Conservation (phyloP, 2,797 vertebrate species). For the Carcharodon carcharias region DNA sequence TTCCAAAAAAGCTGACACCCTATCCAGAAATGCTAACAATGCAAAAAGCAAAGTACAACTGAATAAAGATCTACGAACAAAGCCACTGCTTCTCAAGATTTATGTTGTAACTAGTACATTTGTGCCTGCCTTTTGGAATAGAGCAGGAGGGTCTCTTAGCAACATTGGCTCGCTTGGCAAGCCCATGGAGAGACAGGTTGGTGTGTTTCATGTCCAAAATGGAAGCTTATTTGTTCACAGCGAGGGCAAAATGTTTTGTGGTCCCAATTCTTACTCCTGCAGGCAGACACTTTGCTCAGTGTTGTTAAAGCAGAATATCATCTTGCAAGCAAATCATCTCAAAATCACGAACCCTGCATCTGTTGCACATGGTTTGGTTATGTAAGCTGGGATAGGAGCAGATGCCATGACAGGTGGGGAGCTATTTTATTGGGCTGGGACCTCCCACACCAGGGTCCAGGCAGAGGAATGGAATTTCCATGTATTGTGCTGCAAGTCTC, state of each 20-base stretch:
- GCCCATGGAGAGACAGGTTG: background rate
- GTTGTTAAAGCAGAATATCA: background rate
- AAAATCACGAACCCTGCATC: background rate
- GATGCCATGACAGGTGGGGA: background rate
- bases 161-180: background rate
- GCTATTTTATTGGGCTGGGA: background rate
- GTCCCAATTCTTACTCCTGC: background rate
- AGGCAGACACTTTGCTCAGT: background rate
- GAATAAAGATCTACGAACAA: background rate
- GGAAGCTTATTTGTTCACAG: background rate
- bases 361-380: background rate
- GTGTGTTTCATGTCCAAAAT: background rate
- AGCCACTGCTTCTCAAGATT: background rate
- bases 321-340: background rate
- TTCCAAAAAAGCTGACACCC: background rate
- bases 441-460: background rate
- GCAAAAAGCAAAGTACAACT: background rate
- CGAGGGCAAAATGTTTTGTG: background rate
- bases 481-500: background rate
- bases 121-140: background rate
- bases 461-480: background rate
- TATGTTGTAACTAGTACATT: background rate
- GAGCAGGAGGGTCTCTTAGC: background rate
- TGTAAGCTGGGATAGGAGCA: background rate
- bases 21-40: background rate